phyloP scores from a whole-genome alignment of 2,113 vertebrate species.

The Corvus hawaiiensis region DNA sequence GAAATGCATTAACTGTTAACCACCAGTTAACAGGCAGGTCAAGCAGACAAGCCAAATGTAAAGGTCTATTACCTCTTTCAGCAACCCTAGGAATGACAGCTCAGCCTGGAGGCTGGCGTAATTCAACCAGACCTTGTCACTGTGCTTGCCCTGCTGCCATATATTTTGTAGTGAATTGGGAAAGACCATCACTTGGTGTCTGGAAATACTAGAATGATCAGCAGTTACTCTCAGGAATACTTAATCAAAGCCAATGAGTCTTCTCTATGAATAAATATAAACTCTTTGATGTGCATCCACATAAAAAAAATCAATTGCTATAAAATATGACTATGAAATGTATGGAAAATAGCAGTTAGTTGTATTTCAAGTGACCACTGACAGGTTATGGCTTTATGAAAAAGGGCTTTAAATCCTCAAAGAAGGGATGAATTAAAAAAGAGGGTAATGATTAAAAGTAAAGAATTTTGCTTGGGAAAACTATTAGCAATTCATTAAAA shows the following conservation, averaged over 20 bases:
- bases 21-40: neutral
- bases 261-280: neutral
- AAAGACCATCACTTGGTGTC: neutral
- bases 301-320: neutral
- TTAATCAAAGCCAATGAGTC: neutral
- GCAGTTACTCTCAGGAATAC: neutral
- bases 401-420: neutral
- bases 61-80: neutral
- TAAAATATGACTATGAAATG: neutral
- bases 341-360: neutral
- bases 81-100: neutral
- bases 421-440: neutral
- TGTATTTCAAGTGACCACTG: neutral
- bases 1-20: constrained; percentile 55
- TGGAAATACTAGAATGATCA: neutral
- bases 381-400: neutral
- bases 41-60: constrained; percentile 20
- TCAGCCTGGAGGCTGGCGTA: neutral
- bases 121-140: neutral
- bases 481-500: neutral
- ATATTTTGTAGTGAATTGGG: neutral
- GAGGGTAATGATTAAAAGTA: neutral
- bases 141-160: neutral
- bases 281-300: neutral
- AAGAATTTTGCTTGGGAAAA: neutral